Evolutionary conservation across 2,797 vertebrate species (phyloP).

Genomic region (Thamnophis elegans): DNA sequence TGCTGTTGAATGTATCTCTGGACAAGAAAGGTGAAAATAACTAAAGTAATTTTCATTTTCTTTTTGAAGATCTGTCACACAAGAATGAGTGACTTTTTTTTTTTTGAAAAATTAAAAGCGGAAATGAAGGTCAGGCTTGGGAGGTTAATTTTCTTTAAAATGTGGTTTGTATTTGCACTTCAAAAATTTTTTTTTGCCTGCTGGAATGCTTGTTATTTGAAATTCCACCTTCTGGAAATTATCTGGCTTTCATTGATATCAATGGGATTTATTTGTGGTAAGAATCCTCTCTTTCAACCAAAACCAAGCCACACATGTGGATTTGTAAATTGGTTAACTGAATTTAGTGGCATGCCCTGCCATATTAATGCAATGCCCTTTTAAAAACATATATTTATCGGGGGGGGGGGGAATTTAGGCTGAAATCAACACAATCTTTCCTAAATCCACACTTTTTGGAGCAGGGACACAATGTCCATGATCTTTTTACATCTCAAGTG

Average conservation of each 20-base stretch:
- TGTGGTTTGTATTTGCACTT: slow-evolving; percentile 42
- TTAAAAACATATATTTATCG: not conserved
- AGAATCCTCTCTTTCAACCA: not conserved
- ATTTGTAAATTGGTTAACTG: not conserved
- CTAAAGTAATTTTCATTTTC: slow-evolving; percentile 59
- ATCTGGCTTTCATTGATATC: not conserved
- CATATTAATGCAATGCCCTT: not conserved
- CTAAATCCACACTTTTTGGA: not conserved
- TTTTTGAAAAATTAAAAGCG: not conserved
- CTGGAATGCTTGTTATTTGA: slow-evolving; percentile 6
- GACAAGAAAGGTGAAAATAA: slow-evolving; percentile 69
- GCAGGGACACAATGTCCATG: no score
- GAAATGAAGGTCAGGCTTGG: slow-evolving; percentile 23
- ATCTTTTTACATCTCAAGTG: not conserved
- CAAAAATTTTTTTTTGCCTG: not conserved
- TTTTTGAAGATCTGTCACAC: slow-evolving; percentile 50
- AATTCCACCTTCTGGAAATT: slow-evolving; percentile 1
- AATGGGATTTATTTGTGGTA: slow-evolving; percentile 7
- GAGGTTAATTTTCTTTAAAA: slow-evolving; percentile 53
- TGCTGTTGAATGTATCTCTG: not conserved
- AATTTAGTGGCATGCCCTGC: not conserved
- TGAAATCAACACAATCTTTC: not conserved
- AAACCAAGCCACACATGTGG: not conserved
- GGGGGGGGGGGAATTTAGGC: not conserved
- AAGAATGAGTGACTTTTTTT: not conserved